Evolutionary conservation across 1,140 invertebrate species (phyloP).

Genomic region (Drosophila kikkawai): DNA sequence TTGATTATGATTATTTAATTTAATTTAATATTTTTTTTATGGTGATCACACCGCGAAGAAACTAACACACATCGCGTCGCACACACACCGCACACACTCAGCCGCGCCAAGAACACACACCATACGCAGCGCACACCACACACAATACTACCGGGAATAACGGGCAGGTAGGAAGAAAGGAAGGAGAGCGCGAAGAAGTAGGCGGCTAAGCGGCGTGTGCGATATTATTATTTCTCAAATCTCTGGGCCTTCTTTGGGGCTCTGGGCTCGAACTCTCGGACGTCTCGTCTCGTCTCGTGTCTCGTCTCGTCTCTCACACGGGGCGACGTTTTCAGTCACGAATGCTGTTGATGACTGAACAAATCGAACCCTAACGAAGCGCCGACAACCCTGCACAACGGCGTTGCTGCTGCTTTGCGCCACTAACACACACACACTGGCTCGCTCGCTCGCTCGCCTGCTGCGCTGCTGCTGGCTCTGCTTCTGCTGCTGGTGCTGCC

Average conservation of each 20-base stretch:
- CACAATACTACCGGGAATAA: slow-evolving; percentile 6
- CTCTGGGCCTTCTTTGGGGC: slow-evolving; percentile 10
- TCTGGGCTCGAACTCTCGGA: slow-evolving; percentile 37
- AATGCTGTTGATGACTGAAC: slow-evolving; percentile 85
- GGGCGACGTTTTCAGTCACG: slow-evolving; percentile 84
- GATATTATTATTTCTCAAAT: slow-evolving; percentile 12
- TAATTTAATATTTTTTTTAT: neutral
- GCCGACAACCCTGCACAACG: slow-evolving; percentile 73
- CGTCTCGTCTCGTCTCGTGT: slow-evolving; percentile 48
- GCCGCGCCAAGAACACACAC: slow-evolving; percentile 19
- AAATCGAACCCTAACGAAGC: slow-evolving; percentile 76
- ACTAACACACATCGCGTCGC: slow-evolving; percentile 12
- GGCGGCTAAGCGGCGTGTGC: slow-evolving; percentile 17
- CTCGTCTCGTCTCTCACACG: slow-evolving; percentile 55
- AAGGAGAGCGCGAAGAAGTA: slow-evolving; percentile 7
- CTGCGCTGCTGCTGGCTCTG: slow-evolving; percentile 6
- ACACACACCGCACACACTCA: slow-evolving; percentile 19
- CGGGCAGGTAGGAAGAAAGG: neutral
- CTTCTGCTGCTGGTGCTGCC: neutral
- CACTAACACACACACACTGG: neutral
- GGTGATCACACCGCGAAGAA: slow-evolving; percentile 7
- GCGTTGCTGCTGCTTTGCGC: slow-evolving; percentile 4
- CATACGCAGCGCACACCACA: slow-evolving; percentile 6
- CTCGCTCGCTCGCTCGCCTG: neutral
- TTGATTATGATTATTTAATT: neutral